phyloP scores from a whole-genome alignment of 2,113 vertebrate species.

The Amblyopsis rosae region DNA sequence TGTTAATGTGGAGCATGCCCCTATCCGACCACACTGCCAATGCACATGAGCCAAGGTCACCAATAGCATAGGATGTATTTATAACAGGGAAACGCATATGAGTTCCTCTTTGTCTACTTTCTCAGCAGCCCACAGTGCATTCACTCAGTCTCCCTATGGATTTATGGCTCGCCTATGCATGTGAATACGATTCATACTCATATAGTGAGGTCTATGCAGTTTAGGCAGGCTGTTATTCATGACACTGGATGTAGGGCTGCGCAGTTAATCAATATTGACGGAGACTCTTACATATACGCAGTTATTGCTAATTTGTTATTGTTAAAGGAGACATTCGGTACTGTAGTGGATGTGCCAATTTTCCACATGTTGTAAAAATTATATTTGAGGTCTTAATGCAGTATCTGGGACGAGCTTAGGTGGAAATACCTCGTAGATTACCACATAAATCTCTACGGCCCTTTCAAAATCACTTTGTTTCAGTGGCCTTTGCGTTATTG shows the following conservation, averaged over 20 bases:
- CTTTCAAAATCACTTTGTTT: too few species aligned
- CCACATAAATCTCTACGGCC: too few species aligned
- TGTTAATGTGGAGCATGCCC: slow-evolving; percentile 10
- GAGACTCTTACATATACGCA: too few species aligned
- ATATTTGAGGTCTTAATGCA: too few species aligned
- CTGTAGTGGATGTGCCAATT: too few species aligned
- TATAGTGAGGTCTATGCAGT: not conserved
- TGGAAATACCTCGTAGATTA: too few species aligned
- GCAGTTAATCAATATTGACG: not conserved
- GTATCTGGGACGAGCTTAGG: too few species aligned
- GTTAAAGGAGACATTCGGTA: too few species aligned
- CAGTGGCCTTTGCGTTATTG: too few species aligned
- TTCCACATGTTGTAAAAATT: too few species aligned
- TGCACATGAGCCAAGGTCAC: slow-evolving; percentile 39
- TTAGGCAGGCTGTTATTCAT: not conserved
- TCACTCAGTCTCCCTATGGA: slow-evolving; percentile 55
- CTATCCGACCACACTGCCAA: slow-evolving; percentile 13
- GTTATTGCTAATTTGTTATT: too few species aligned
- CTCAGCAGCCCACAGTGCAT: slow-evolving; percentile 54
- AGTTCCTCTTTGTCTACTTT: slow-evolving; percentile 63
- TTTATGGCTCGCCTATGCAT: slow-evolving; percentile 54
- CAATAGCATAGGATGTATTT: slow-evolving; percentile 52
- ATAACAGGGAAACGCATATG: slow-evolving; percentile 56
- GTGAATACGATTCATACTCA: slow-evolving; percentile 40
- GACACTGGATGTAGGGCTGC: not conserved